Evolutionary conservation across 2,797 vertebrate species (phyloP).

Genomic region (Sebastes matsubarae): DNA sequence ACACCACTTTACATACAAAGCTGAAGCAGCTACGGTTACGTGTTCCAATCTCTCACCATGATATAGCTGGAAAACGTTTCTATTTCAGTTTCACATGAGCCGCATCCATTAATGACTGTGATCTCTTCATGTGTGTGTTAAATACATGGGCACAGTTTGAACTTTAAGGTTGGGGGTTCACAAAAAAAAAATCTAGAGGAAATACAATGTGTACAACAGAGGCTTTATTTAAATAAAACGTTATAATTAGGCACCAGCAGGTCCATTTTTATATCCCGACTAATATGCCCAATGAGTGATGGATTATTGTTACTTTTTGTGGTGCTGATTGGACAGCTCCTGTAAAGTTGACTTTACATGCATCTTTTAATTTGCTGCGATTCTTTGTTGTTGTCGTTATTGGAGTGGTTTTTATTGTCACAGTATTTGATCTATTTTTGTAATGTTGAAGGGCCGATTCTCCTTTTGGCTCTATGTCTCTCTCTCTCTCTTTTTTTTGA

Average conservation of each 20-base stretch:
- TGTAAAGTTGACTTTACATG: not conserved
- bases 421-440: not conserved
- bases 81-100: not conserved
- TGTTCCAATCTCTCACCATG: not conserved
- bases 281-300: no score
- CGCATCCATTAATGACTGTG: no score
- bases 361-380: not conserved
- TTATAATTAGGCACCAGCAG: no score
- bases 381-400: not conserved
- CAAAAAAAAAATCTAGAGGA: no score
- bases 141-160: no score
- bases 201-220: accelerated
- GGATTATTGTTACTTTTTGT: not conserved
- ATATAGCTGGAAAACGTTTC: not conserved
- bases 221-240: no score
- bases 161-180: no score
- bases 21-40: not conserved
- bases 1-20: not conserved
- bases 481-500: not conserved
- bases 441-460: not conserved
- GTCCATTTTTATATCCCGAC: no score
- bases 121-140: no score
- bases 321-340: constrained; percentile 71
- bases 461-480: no score
- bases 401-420: not conserved